A percentile compares a stretch with the other conserved stretches of the same genome.
Conservation (phyloP, 2,888 invertebrate species). For the Byasa hedistus region DNA sequence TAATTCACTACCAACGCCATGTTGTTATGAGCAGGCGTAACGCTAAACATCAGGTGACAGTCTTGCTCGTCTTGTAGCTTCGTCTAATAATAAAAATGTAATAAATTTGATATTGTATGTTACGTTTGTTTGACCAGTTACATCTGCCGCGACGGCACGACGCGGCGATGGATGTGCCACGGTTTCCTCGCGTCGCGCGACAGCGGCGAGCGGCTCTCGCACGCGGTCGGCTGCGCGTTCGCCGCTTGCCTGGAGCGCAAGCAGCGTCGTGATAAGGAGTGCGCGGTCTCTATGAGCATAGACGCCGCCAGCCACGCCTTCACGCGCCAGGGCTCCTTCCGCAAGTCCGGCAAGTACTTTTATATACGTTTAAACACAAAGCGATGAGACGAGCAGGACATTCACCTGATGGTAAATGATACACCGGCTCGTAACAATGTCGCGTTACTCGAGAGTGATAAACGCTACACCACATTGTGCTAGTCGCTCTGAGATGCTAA, state of each 20-base stretch:
- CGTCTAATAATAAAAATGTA: no score
- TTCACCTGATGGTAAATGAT: no score
- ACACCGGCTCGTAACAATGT: no score
- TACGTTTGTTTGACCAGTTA: constrained; percentile 82
- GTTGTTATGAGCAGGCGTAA: no score
- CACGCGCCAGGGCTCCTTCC: constrained; percentile 94
- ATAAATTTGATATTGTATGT: constrained; percentile 1
- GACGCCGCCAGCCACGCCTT: constrained; percentile 94
- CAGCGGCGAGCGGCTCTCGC: constrained; percentile 97
- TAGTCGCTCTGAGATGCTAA: no score
- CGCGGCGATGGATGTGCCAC: constrained; percentile 99
- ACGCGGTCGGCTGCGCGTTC: constrained; percentile 99
- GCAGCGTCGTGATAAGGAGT: constrained; percentile 97
- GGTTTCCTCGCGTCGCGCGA: constrained; percentile 98
- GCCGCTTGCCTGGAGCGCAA: constrained; percentile 98
- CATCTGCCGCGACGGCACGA: constrained; percentile 99
- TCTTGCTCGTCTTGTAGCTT: no score
- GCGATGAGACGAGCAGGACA: no score
- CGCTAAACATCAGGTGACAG: no score
- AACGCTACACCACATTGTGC: no score
- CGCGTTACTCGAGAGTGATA: no score
- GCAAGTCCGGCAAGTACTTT: constrained; percentile 80
- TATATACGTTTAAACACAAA: background rate
- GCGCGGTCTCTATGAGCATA: constrained; percentile 95
- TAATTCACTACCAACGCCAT: no score